These are phyloP conservation scores for Rhabdophis nuchalis DNA, from an alignment of 2,797 vertebrate species.

Conservation along the genomic window DNA sequence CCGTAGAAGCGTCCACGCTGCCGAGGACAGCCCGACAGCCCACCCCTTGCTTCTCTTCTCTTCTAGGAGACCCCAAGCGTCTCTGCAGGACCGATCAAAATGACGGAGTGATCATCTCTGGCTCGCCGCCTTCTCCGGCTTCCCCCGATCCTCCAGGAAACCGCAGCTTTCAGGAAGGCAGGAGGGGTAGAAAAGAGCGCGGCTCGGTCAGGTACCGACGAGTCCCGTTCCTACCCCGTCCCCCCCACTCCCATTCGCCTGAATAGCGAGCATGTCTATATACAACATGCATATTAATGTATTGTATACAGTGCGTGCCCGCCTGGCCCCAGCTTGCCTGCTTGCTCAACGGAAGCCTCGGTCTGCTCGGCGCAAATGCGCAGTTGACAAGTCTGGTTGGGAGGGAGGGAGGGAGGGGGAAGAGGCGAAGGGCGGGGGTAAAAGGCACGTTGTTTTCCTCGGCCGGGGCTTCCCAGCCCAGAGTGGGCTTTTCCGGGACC, in stretches of 20 bases:
- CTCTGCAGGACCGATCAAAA: constrained; percentile 27
- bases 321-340: background rate
- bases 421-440: background rate
- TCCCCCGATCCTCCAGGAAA: constrained; percentile 34
- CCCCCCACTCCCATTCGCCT: too few relatives aligned
- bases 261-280: background rate
- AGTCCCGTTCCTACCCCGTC: too few relatives aligned
- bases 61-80: constrained; percentile 36
- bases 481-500: constrained; percentile 19
- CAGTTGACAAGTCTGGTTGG: background rate
- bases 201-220: constrained; percentile 57
- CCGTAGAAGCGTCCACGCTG: too few relatives aligned
- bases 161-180: background rate
- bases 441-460: constrained; percentile 4
- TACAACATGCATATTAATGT: background rate
- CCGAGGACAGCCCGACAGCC: background rate
- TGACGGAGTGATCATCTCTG: constrained; percentile 40
- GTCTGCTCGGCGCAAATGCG: background rate
- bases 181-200: constrained; percentile 23
- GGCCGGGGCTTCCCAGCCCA: background rate
- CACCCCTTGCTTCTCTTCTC: background rate
- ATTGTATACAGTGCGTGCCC: too few relatives aligned
- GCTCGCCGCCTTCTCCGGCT: constrained; percentile 1
- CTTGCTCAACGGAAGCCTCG: background rate
- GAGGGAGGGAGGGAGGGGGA: background rate